Evolutionary conservation across 2,888 invertebrate genomes (phyloP), one percentile per base, ranked within the genome.

Genomic region (Chesias legatella): DNA sequence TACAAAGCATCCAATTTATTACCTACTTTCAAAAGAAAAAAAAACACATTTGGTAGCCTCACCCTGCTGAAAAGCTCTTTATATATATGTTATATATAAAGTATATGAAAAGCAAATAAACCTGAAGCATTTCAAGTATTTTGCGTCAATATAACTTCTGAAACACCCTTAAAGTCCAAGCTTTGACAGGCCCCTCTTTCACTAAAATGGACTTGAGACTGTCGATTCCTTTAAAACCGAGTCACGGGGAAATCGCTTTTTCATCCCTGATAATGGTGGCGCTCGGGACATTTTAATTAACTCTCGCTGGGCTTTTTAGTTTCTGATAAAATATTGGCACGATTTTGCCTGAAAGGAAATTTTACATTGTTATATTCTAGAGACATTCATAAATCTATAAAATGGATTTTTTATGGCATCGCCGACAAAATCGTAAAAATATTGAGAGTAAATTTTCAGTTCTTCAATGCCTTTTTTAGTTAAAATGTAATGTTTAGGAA

Each of bases 281-380:
- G 71, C 74, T 70, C 70, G 70, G 79, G 74, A 83, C 79, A 69
- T 84, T 85, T 85, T 84, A 86, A 86, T 86, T 84, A 83, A 82
- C 80, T 78, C 63, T 64, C 37, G 40, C 39, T 45, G 39, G 45
- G 49, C 43, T 55, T 64, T 82, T 80, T 76, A 79, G 76, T 79
- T 82, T 58, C 43, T 51, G 54, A 69, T 76, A 70, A 79, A 78
- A 76, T 77, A 78, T 77, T 76, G 67, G 71, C 72, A 67, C 64
- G 33, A 47, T 41, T 34, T 33, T 25, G 35, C 33, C 38, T 51
- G 32, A 28, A 13, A 46, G 31, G 22, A 31, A 26, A 27, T 33
- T n/a, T 25, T 32, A 11, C 10, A 23, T 32, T 10, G 11, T n/a
- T 10, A 21, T 7, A 9, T 10, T 34, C 10, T 11, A n/a, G 6